Evolutionary conservation across 2,888 invertebrate genomes (phyloP).

Genomic region (Hemithea aestivaria): DNA sequence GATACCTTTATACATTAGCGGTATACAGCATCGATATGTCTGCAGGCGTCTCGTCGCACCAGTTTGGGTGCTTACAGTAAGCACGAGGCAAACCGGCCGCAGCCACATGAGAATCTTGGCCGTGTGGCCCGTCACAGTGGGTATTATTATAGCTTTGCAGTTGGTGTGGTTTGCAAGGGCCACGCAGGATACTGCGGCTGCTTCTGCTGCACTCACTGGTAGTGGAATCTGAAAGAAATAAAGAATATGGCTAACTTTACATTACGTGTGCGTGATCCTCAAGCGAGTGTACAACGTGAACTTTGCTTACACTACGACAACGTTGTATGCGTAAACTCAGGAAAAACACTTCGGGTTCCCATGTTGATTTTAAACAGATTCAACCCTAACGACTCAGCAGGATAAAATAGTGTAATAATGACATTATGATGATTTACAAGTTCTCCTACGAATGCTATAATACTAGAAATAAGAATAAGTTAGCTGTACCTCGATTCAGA

Average conservation of each 20-base stretch:
- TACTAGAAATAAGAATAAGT: too few relatives aligned
- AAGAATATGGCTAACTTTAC: neutral
- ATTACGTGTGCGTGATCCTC: too few relatives aligned
- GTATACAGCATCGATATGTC: conserved; percentile 80
- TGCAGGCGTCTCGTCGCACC: conserved; percentile 80
- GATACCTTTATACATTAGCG: conserved; percentile 75
- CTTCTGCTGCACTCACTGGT: conserved; percentile 60
- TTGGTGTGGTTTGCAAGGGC: conserved; percentile 41
- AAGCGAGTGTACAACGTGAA: too few relatives aligned
- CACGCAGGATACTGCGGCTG: conserved; percentile 45
- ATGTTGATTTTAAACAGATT: too few relatives aligned
- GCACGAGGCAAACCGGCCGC: conserved; percentile 81
- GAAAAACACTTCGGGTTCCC: too few relatives aligned
- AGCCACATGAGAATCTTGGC: conserved; percentile 80
- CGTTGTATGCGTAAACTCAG: too few relatives aligned
- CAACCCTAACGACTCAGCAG: too few relatives aligned
- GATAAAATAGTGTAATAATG: too few relatives aligned
- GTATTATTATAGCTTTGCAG: conserved; percentile 78
- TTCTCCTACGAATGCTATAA: too few relatives aligned
- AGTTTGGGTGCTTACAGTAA: conserved; percentile 80
- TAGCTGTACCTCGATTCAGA: too few relatives aligned
- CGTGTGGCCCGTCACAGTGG: conserved; percentile 81
- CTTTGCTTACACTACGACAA: too few relatives aligned
- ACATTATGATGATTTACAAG: too few relatives aligned
- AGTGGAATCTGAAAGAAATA: conserved; percentile 38